Percentiles rank a stretch among this genome's conserved stretches.
phyloP scores from a whole-genome alignment of 2,113 vertebrate genomes.

The Myanophis thanlyinensis region DNA sequence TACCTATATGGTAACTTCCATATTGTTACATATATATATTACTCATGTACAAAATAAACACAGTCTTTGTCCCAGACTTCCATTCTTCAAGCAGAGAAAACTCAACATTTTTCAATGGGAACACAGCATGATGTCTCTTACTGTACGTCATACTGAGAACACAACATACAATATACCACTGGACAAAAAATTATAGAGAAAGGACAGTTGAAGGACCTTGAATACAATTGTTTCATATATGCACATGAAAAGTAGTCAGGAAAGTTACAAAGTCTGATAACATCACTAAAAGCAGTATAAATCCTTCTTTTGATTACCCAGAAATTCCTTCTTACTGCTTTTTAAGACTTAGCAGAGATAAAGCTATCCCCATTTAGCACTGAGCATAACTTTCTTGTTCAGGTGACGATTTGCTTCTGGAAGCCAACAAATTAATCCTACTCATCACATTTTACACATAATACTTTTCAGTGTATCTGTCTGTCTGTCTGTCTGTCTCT shows the following conservation, averaged over 20 bases:
- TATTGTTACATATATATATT: not conserved
- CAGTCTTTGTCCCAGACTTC: too few relatives aligned
- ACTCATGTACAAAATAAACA: not conserved
- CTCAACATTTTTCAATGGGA: too few relatives aligned
- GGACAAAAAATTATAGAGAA: not conserved
- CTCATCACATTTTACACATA: not conserved
- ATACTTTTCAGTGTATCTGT: not conserved
- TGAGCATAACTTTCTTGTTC: not conserved
- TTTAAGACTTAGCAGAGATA: not conserved
- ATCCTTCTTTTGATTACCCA: not conserved
- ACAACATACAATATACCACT: not conserved
- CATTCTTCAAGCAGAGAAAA: not conserved
- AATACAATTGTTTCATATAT: not conserved
- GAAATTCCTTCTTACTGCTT: not conserved
- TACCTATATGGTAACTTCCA: not conserved
- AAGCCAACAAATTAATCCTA: not conserved
- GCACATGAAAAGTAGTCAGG: not conserved
- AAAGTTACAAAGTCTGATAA: not conserved
- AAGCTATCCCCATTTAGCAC: not conserved
- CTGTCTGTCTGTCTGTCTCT: too few relatives aligned
- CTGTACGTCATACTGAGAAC: not conserved
- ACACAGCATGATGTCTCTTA: not conserved
- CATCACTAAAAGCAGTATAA: not conserved
- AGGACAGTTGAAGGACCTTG: not conserved
- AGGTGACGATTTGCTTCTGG: not conserved